phyloP scores from a whole-genome alignment of 2,113 vertebrate species.

The Melozone crissalis region DNA sequence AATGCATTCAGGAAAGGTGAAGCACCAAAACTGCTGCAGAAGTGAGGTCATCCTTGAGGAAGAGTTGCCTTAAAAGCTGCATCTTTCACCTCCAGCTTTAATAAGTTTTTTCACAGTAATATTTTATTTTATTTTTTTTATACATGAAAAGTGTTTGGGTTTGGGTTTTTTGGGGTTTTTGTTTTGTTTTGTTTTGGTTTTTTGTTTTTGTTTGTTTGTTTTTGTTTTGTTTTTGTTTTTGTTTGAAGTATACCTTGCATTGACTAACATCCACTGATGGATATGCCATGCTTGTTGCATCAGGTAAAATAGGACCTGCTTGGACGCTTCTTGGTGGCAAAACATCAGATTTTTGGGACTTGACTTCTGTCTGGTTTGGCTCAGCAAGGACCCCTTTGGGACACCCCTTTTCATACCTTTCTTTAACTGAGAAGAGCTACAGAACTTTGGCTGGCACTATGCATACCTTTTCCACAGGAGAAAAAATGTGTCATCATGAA shows the following conservation, averaged over 20 bases:
- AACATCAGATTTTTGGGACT: not conserved
- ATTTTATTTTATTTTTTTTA: not conserved
- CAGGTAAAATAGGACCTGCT: not conserved
- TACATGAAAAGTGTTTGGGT: accelerated
- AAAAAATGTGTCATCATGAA: not conserved
- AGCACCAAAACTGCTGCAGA: not conserved
- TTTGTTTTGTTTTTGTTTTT: no score
- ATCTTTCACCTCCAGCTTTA: not conserved
- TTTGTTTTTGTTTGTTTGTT: no score
- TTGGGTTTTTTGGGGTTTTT: not conserved
- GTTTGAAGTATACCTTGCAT: not conserved
- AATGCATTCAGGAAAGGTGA: not conserved
- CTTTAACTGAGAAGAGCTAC: not conserved
- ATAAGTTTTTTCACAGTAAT: not conserved
- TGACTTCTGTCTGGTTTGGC: no score
- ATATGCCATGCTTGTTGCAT: not conserved
- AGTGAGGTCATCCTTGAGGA: not conserved
- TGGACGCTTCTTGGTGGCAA: not conserved
- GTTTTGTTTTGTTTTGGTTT: no score
- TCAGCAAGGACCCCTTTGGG: not conserved
- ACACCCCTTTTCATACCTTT: not conserved
- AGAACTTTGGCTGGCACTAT: not conserved
- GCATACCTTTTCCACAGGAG: not conserved
- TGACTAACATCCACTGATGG: not conserved
- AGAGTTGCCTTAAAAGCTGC: not conserved